phyloP scores from a whole-genome alignment of 1,140 invertebrate species.

The Trachymyrmex cornetzi region DNA sequence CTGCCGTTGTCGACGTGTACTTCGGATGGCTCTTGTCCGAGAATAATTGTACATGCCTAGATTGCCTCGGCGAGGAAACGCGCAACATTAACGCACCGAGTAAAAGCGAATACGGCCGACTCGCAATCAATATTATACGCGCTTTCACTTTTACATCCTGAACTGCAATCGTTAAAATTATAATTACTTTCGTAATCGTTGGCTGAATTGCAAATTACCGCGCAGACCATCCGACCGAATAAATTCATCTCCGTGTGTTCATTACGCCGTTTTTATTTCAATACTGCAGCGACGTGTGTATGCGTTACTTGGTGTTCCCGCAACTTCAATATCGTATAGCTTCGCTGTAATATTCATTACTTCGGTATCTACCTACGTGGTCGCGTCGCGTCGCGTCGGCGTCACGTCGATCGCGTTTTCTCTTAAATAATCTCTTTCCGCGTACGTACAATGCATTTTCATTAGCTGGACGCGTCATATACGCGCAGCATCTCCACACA shows the following conservation, averaged over 20 bases:
- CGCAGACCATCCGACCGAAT: background rate
- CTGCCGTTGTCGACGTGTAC: constrained; percentile 52
- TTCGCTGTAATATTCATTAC: constrained; percentile 40
- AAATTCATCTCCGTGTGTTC: background rate
- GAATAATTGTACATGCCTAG: constrained; percentile 62
- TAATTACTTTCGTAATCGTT: constrained; percentile 8
- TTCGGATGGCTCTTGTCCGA: constrained; percentile 45
- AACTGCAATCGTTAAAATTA: background rate
- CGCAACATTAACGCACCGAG: constrained; percentile 25
- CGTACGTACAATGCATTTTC: background rate
- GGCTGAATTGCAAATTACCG: background rate
- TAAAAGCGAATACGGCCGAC: constrained; percentile 30
- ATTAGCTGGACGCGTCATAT: background rate
- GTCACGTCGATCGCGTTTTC: background rate
- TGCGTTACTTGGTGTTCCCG: background rate
- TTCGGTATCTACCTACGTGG: background rate
- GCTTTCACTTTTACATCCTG: background rate
- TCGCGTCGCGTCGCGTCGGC: too few species aligned
- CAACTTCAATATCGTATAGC: constrained; percentile 14
- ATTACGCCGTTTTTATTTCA: background rate
- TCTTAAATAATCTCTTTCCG: constrained; percentile 17
- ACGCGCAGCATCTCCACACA: background rate
- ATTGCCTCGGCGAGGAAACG: constrained; percentile 41
- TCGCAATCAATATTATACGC: background rate
- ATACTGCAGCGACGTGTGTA: background rate